Evolutionary conservation across 2,113 vertebrate species (phyloP).

Genomic region (Sinocyclocheilus maitianheensis): DNA sequence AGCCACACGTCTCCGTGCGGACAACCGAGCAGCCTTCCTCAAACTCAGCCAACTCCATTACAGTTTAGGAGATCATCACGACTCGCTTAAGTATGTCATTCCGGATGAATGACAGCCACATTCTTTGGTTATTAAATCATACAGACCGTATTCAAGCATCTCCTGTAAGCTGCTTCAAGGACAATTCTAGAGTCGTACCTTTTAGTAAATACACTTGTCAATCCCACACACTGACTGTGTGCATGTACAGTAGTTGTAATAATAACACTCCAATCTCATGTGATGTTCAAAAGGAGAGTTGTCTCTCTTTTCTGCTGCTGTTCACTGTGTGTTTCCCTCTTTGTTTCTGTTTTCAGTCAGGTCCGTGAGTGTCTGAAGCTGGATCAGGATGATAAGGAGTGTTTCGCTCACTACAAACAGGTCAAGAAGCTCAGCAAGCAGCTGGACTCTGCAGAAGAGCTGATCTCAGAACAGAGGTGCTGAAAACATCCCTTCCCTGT

Average conservation of each 20-base stretch:
- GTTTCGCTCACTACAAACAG: slow-evolving; percentile 82
- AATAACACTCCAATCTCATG: neutral
- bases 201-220: neutral
- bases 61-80: slow-evolving; percentile 78
- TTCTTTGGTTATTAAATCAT: neutral
- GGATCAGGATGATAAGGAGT: slow-evolving; percentile 84
- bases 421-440: slow-evolving; percentile 84
- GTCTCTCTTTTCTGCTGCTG: neutral
- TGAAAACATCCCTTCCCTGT: neutral
- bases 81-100: slow-evolving; percentile 74
- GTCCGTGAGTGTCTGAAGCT: slow-evolving; percentile 82
- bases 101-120: neutral
- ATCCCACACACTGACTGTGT: neutral
- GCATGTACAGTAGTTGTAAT: neutral
- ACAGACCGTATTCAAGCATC: neutral
- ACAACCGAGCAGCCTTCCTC: slow-evolving; percentile 81
- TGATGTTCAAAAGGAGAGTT: neutral
- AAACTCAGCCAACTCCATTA: slow-evolving; percentile 82
- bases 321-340: neutral
- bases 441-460: slow-evolving; percentile 79
- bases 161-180: neutral
- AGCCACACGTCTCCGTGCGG: slow-evolving; percentile 76
- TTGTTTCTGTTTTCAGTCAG: slow-evolving; percentile 67
- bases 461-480: slow-evolving; percentile 75
- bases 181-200: neutral